Evolutionary conservation across 1,140 invertebrate genomes (phyloP).

Genomic region (Drosophila sucinea): DNA sequence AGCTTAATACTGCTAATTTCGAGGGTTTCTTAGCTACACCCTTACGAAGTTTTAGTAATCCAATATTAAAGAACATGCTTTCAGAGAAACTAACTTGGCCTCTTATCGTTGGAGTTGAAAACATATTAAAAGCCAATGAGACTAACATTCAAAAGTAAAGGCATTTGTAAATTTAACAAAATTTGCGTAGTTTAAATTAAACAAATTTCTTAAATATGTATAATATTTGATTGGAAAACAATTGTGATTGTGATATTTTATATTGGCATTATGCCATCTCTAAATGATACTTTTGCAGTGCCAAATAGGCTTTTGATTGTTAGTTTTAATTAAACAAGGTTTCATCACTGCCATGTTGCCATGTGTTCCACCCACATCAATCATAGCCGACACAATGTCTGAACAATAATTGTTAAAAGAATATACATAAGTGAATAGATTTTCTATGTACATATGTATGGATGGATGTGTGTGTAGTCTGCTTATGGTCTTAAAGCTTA

Average conservation of each 20-base stretch:
- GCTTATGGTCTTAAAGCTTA: slow-evolving; percentile 59
- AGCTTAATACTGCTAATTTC: too few relatives aligned
- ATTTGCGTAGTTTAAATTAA: too few relatives aligned
- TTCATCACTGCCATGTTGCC: slow-evolving; percentile 16
- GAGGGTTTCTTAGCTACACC: too few relatives aligned
- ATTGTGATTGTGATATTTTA: background rate
- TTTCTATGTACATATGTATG: slow-evolving; percentile 25
- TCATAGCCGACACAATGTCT: slow-evolving; percentile 48
- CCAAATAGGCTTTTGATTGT: slow-evolving; percentile 22
- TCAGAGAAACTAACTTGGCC: too few relatives aligned
- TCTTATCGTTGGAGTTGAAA: too few relatives aligned
- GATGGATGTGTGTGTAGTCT: slow-evolving; percentile 28
- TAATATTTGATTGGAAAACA: slow-evolving; percentile 1
- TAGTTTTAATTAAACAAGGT: slow-evolving; percentile 54
- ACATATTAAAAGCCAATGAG: too few relatives aligned
- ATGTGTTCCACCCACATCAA: slow-evolving; percentile 39
- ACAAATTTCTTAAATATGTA: too few relatives aligned
- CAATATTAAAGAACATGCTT: too few relatives aligned
- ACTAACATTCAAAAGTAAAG: too few relatives aligned
- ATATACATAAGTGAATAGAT: slow-evolving; percentile 17
- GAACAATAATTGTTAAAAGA: slow-evolving; percentile 19
- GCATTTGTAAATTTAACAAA: too few relatives aligned
- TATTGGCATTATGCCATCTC: background rate
- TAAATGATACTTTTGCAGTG: background rate
- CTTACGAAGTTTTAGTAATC: too few relatives aligned